Base-by-base conservation (phyloP, 2,888 invertebrate genomes). In the Hydrotaea cyrtoneurina region DNA sequence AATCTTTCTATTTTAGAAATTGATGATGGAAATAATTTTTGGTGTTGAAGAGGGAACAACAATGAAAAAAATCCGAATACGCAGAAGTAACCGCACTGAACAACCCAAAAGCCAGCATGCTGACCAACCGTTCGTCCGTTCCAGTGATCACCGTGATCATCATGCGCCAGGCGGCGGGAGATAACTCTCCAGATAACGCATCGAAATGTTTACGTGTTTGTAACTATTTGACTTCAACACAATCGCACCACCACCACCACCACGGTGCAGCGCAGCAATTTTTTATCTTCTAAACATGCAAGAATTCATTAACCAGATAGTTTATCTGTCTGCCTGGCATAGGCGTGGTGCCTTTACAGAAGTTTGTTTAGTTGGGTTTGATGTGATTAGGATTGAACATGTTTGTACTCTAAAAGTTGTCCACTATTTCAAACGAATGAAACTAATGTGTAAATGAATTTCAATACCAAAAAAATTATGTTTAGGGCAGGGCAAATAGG, bases 161-260 rank as follows among this genome's bases (percentile, higher is more conserved):
- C n/a, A 55, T 4, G 11, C 8, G 21, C 19, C 55, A 19, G 55
- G 55, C 55, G 55, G 59, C 11, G 0, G 26, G 23, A 23, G 59
- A 59, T 59, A 59, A 78, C 78, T 78, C 72, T 62, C n/a, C n/a
- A 69, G 83, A 78, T 80, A 84, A 81, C 39, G 72, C 78, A 78
- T 75, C 78, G 59, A 11, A 84, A 71, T 80, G 84, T 81, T 78
- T 81, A 81, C 75, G 75, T 84, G 75, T 72, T 81, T 75, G 80
- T 80, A 71, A 78, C 55, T 69, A 78, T 64, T 59, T 80, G 80
- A 31, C 69, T 72, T 59, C 59, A 59, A 59, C 59, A 80, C 80
- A 78, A 75, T 80, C 83, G 71, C 71, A 80, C 69, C 19, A 39
- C 66, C 76, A 31, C 13, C 23, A 17, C 53, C 23, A 59, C 23